phyloP scores from a whole-genome alignment of 2,113 vertebrate species.

The Grallaria varia region DNA sequence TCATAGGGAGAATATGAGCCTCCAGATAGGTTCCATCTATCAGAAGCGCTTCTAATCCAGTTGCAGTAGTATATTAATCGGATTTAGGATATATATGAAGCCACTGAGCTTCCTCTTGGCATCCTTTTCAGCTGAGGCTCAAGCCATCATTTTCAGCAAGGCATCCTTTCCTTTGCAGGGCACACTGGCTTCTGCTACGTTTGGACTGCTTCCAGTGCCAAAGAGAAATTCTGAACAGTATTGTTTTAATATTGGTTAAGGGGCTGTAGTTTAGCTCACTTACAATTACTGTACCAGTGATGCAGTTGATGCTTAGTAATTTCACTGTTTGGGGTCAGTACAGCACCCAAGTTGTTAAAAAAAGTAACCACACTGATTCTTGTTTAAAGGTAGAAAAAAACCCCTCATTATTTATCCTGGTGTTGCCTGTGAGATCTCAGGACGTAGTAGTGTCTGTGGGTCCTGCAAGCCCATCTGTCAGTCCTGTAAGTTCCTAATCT shows the following conservation, averaged over 20 bases:
- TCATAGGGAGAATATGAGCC: neutral
- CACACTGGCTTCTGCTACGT: neutral
- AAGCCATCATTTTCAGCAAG: neutral
- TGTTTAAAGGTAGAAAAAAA: neutral
- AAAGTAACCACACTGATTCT: neutral
- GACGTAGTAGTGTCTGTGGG: neutral
- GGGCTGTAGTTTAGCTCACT: neutral
- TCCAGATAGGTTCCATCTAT: neutral
- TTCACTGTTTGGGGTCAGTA: neutral
- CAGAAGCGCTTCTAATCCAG: neutral
- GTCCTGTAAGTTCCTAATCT: neutral
- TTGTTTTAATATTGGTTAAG: neutral
- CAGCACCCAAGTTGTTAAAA: neutral
- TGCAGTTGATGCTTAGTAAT: neutral
- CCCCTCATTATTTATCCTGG: neutral
- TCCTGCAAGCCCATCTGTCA: neutral
- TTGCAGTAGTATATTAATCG: neutral
- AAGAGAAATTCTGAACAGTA: neutral
- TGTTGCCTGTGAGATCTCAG: neutral
- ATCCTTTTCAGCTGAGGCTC: neutral
- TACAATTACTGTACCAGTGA: neutral
- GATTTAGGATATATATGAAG: neutral
- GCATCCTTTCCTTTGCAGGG: neutral
- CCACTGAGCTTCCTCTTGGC: neutral
- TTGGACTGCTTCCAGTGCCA: neutral